Evolutionary conservation across 2,888 invertebrate genomes (phyloP).

Genomic region (Monoplex corrugatus): DNA sequence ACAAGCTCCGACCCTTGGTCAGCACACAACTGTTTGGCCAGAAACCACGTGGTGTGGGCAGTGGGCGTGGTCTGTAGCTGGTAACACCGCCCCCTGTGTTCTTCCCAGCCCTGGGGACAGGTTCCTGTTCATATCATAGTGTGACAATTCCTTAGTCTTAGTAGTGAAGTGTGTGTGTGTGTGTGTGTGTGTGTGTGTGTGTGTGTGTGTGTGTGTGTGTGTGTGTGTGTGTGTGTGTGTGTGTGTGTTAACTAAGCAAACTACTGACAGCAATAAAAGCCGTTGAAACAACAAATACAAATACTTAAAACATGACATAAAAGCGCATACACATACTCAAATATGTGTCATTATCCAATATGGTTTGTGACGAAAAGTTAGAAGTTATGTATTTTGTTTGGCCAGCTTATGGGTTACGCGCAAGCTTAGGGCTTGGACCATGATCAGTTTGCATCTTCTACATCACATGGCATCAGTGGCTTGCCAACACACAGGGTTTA

Average conservation of each 20-base stretch:
- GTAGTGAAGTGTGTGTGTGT: neutral
- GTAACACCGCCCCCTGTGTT: conserved; percentile 64
- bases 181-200: no score
- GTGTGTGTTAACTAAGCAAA: conserved; percentile 1
- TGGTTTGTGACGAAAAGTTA: no score
- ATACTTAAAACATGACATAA: neutral
- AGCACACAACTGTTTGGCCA: conserved; percentile 64
- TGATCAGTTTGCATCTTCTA: no score
- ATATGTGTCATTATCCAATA: neutral
- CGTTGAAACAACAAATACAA: no score
- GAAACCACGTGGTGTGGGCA: conserved; percentile 64
- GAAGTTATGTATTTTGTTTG: no score
- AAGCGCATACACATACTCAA: neutral
- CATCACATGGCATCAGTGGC: no score
- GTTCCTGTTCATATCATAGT: conserved; percentile 57
- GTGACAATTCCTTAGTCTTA: neutral
- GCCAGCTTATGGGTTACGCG: no score
- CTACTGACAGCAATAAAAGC: no score
- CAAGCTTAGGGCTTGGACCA: no score
- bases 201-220: no score
- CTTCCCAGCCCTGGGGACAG: conserved; percentile 67
- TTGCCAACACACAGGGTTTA: no score
- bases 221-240: no score
- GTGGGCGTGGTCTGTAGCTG: conserved; percentile 59
- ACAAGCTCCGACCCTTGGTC: conserved; percentile 62